Evolutionary conservation across 2,113 vertebrate species (phyloP), one percentile per base, ranked within the genome.

Genomic region (Mus spicilegus): DNA sequence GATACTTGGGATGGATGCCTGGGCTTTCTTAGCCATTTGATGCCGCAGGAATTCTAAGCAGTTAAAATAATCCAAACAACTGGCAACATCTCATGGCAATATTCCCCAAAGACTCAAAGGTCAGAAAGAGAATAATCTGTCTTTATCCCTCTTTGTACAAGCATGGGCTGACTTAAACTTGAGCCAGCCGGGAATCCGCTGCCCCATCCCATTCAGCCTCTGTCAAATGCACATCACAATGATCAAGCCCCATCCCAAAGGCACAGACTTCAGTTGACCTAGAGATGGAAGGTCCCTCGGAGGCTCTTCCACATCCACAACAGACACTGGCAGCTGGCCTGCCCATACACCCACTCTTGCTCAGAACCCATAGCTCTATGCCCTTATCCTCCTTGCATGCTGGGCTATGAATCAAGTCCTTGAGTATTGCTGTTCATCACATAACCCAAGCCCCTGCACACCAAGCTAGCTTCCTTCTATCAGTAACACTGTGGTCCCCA

Each of bases 351-450:
- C 61, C 73, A 81, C 69, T 75, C 86, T 86, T 13, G 26, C 49
- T 54, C 67, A 72, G 39, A 51, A 87, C 70, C 70, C n/a, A 20
- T 2, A 19, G 70, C 19, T 73, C n/a, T 39, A 20, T 11, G 56
- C 93, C 67, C 69, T 88, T 93, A 73, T 77, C 49, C 3, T 67
- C 85, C 82, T 65, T 67, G 61, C 39, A 67, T 63, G 86, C 76
- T 84, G 93, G 95, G 93, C 49, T 77, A 22, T 39, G 63, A 78
- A 39, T 90, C 63, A 81, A 82, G 78, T 11, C 78, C 49, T 90
- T 42, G 76, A 86, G 84, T 8, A 36, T 46, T 7, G 36, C 26
- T 88, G 77, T 94, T 89, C 84, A 86, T 82, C 36, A 36, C 51
- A 77, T 7, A 93, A 77, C 69, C 75, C 77, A 58, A 89, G 54